Base-by-base conservation (phyloP, 2,888 invertebrate species). In the Scaptodrosophila latifasciaeformis region DNA sequence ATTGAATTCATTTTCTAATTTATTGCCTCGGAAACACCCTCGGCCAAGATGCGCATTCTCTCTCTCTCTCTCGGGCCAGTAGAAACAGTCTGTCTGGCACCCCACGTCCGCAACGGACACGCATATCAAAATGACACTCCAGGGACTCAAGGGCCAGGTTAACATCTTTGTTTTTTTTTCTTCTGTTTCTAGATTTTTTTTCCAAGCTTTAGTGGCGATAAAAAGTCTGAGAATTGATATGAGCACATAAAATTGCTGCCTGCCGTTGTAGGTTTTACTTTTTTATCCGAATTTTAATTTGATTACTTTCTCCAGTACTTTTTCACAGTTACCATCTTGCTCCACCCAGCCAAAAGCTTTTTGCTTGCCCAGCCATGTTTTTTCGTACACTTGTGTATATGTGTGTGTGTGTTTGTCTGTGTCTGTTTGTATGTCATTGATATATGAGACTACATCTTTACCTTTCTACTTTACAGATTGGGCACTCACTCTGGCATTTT, bases 1-100 rank as follows among this genome's bases (percentile, higher is more conserved):
- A 79, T 79, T 81, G 76, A 79, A 79, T 76, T 76, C 67, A 79
- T 72, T 79, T 76, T 71, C 63, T 76, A 81, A 79, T 79, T 79
- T 79, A 79, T 81, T 79, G 72, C 79, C 47, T 39, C 49, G 56
- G 59, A 64, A 67, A 81, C 76, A 70, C 79, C 76, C 76, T 51
- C 56, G 19, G 40, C 9, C 21, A 42, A 59, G 54, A 39, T 58
- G 43, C 46, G 31, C 45, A 54, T 18, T 54, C 45, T 18, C 37
- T 21, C 39, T 35, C n/a, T 27, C 19, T 45, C 12, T 12, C 40
- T 29, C 29, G n/a, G n/a, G n/a, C n/a, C n/a, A n/a, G n/a, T n/a
- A n/a, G n/a, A 37, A 17, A 37, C 17, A 13, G 13, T 17, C 37
- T 17, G 42, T 29, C 42, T 29, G 49, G 46, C 45, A 37, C 49